These are phyloP conservation scores for Drosophila tristis DNA, from an alignment of 1,140 invertebrate genomes.

Conservation along the genomic window DNA sequence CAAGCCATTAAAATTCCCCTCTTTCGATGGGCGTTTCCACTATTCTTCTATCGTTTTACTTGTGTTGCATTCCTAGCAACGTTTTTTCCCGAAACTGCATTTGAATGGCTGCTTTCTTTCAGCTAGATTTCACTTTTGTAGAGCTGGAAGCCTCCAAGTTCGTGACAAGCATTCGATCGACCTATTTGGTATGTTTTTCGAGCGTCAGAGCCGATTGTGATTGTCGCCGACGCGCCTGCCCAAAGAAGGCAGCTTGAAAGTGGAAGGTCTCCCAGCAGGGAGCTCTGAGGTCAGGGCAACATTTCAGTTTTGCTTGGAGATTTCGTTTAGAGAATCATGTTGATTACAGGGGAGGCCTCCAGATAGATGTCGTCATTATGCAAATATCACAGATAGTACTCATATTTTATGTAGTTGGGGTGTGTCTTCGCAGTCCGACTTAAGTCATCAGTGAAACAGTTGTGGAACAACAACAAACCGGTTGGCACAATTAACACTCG, in stretches of 20 bases:
- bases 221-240: neutral
- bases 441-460: constrained; percentile 48
- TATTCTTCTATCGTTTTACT: constrained; percentile 17
- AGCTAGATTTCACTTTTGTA: constrained; percentile 58
- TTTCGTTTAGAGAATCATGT: constrained; percentile 13
- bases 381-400: constrained; percentile 34
- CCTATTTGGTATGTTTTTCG: constrained; percentile 50
- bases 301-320: neutral
- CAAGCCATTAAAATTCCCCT: constrained; percentile 13
- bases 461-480: constrained; percentile 37
- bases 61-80: constrained; percentile 3
- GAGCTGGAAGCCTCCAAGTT: constrained; percentile 22
- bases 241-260: constrained; percentile 36
- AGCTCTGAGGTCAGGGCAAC: too few relatives aligned
- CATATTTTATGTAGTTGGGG: constrained; percentile 17
- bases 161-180: constrained; percentile 67
- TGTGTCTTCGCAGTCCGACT: constrained; percentile 32
- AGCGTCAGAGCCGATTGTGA: constrained; percentile 40
- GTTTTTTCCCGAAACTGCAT: constrained; percentile 33
- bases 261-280: neutral
- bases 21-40: neutral
- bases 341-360: constrained; percentile 12
- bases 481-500: constrained; percentile 38
- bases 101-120: constrained; percentile 25
- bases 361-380: constrained; percentile 59